Evolutionary conservation across 2,797 vertebrate species (phyloP), one percentile per base, ranked within the genome.

Genomic region (Esox lucius): DNA sequence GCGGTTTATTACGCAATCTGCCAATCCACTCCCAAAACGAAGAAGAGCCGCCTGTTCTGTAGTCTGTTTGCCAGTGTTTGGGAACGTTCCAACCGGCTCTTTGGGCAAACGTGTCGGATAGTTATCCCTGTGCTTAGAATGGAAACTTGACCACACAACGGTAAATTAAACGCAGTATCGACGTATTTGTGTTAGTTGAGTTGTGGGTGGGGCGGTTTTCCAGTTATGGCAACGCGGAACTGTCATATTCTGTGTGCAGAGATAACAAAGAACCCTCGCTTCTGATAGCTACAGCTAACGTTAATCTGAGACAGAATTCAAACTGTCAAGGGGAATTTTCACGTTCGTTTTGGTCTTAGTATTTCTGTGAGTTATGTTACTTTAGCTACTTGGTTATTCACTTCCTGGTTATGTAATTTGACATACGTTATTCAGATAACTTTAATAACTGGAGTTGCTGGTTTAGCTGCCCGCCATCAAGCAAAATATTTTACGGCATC

Each of bases 251-350:
- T 59, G 31, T 68, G 15, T 26, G 17, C 26, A 48, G 62, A 48
- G 56, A 11, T 93, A 93, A 92, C 91, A 93, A 92, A 93, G 91
- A 89, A 86, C 83, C 80, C 24, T 76, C 48, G 87, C 86, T 89
- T 82, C 84, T 87, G 85, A 84, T 90, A 2, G 89, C 80, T 83
- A 16, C 1, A 68, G 19, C 42, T 16, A 49, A 46, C 22, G 22
- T 59, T 59, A 24, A 59, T 59, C 22, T 8, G 42, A 59, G 56
- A 59, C 56, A 59, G 8, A 59, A 19, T 24, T 24, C 9, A 59
- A 59, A 59, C 56, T 2, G 56, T 12, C 56, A 11, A 11, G 22
- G n/a, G 8, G 11, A 59, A 11, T 11, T 24, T 12, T 4, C 3
- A 4, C 24, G 9, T 24, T 24, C 56, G 56, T 59, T 24, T 2